Base-by-base conservation (phyloP, 1,140 invertebrate genomes). In the Temnothorax nylanderi region DNA sequence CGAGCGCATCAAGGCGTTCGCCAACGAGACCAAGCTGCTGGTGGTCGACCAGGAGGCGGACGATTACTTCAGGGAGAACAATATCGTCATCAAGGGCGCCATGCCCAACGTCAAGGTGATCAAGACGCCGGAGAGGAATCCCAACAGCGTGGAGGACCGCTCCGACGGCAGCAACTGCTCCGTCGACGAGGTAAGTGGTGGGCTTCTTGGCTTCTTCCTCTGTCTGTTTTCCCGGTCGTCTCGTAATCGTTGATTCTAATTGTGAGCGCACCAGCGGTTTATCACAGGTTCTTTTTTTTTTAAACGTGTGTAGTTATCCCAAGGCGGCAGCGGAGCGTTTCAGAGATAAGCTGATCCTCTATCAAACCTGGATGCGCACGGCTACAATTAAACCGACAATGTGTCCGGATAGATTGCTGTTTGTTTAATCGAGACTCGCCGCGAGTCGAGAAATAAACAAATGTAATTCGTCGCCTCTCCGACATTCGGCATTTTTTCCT, bases 1-100 rank as follows among this genome's bases (percentile, higher is more conserved):
- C 65, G 97, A 98, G 92, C 96, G 98, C 72, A 99, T 99, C 93
- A 99, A 99, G 95, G 97, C 97, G 21, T 96, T 98, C 84, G 96
- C 97, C 1, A 97, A 98, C 85, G 98, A 99, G 94, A 99, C 99
- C 0, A 97, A 97, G 90, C 95, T 99, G 51, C 96, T 99, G 71
- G 98, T 99, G 60, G 97, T 98, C 26, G 98, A 99, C 93, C 96
- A 97, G 26, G 96, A 97, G 92, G 96, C 98, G 90, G 97, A 99
- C 94, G 95, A 97, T 91, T 96, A 97, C 95, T 98, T 97, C 94
- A 97, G 97, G 93, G 96, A 97, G 54, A 96, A 96, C 88, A 97
- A 97, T 93, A 96, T 97, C 85, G 96, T 97, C 41, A 96, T 98
- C 86, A 96, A 96, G 88, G 96, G 96, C 78, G 95, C 95, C 67